Conservation (phyloP, 2,888 invertebrate species). For the Cataglyphis livida region DNA sequence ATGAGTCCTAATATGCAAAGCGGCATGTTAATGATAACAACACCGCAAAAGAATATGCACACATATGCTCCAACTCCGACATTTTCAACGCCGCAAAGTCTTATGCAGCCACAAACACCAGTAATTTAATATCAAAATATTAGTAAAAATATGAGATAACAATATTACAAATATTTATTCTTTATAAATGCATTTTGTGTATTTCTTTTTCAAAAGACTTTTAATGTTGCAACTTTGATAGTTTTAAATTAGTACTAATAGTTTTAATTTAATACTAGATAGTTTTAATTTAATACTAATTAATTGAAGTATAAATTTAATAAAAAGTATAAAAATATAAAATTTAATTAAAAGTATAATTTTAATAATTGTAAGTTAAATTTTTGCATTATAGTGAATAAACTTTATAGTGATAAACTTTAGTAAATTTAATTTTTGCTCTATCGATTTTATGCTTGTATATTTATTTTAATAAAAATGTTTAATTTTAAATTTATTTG, state of each 20-base stretch:
- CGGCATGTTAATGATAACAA: conserved; percentile 89
- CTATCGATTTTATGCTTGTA: neutral
- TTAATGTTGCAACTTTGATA: neutral
- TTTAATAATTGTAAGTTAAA: neutral
- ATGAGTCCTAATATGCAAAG: conserved; percentile 87
- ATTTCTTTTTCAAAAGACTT: neutral
- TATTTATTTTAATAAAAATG: neutral
- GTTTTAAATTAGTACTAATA: neutral
- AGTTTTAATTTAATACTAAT: neutral
- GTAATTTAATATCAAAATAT: conserved; percentile 85
- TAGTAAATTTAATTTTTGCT: neutral
- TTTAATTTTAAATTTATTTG: neutral
- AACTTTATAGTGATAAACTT: neutral
- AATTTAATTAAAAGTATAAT: no score
- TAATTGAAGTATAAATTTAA: neutral
- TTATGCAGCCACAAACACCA: conserved; percentile 96
- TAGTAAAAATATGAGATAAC: neutral
- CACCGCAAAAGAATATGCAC: conserved; percentile 91
- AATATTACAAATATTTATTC: neutral
- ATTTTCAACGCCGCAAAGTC: conserved; percentile 92
- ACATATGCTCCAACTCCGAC: conserved; percentile 91
- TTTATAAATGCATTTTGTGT: neutral
- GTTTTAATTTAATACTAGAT: neutral
- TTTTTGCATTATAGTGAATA: neutral
- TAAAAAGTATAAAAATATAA: no score